Percentiles rank a stretch among this genome's conserved stretches.
Conservation (phyloP, 2,797 vertebrate species). For the Lateolabrax maculatus region DNA sequence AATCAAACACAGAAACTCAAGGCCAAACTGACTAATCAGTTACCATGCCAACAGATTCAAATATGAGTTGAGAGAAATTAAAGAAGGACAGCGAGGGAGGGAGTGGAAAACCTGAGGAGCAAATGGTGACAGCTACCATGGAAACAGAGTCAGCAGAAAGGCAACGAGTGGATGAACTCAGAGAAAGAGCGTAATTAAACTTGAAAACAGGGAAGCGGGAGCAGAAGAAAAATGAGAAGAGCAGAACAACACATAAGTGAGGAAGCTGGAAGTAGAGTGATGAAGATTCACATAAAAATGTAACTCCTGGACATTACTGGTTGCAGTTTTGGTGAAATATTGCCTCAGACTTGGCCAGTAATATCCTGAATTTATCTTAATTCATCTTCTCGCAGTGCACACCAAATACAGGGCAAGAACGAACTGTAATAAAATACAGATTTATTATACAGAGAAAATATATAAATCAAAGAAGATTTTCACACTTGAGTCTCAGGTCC, state of each 20-base stretch:
- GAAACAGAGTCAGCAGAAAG: conserved; percentile 69
- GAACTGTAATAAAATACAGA: background rate
- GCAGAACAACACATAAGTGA: background rate
- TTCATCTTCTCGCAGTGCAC: background rate
- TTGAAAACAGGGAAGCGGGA: conserved; percentile 3
- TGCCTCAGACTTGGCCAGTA: background rate
- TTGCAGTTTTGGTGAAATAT: background rate
- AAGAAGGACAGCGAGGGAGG: conserved; percentile 4
- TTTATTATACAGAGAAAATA: background rate
- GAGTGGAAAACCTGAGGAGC: conserved; percentile 33
- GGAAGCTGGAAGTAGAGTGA: background rate
- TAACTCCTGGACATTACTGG: background rate
- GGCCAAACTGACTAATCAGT: conserved; percentile 51
- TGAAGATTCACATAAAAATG: background rate
- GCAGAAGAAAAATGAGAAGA: conserved; percentile 6
- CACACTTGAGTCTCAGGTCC: background rate
- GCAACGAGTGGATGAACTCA: conserved; percentile 23
- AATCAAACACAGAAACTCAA: conserved; percentile 4
- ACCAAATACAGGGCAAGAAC: background rate
- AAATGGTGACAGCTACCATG: conserved; percentile 61
- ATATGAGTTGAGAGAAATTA: conserved; percentile 50
- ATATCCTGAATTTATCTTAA: background rate
- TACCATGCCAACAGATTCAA: conserved; percentile 71
- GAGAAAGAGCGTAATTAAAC: background rate
- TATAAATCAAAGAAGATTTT: background rate